A percentile compares a stretch with the other conserved stretches of the same genome.
phyloP scores from a whole-genome alignment of 2,113 vertebrate species.

The Melanostigma gelatinosum region DNA sequence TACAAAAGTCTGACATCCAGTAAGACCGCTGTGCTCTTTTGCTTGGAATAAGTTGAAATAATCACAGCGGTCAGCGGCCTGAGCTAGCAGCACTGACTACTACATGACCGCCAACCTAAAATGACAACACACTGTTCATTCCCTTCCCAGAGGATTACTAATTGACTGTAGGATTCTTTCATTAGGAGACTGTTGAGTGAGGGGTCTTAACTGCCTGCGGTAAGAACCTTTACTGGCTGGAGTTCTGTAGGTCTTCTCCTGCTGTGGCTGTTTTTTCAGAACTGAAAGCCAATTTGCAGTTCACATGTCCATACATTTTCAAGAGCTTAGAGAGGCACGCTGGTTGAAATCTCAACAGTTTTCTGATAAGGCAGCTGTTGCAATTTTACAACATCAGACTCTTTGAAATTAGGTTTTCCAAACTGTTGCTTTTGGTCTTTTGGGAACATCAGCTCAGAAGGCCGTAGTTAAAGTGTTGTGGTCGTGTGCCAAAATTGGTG shows the following conservation, averaged over 20 bases:
- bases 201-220: constrained; percentile 23
- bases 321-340: constrained; percentile 2
- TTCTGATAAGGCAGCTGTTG: constrained; percentile 20
- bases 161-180: constrained; percentile 40
- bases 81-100: not conserved
- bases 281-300: constrained; percentile 13
- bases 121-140: not conserved
- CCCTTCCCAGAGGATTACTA: constrained; percentile 14
- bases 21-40: not conserved
- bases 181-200: constrained; percentile 30
- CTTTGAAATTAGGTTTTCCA: not conserved
- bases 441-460: not conserved
- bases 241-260: constrained; percentile 1
- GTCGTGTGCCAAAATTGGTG: constrained; percentile 3
- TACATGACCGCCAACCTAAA: not conserved
- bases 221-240: constrained; percentile 19
- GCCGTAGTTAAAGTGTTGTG: not conserved
- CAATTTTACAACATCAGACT: not conserved
- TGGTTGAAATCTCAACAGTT: constrained; percentile 1
- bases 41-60: not conserved
- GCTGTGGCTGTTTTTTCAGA: constrained; percentile 23
- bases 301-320: not conserved
- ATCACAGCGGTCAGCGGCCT: too few species aligned
- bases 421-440: constrained; percentile 1
- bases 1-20: not conserved